Evolutionary conservation across 2,888 invertebrate species (phyloP).

Genomic region (Leucophenga montana): DNA sequence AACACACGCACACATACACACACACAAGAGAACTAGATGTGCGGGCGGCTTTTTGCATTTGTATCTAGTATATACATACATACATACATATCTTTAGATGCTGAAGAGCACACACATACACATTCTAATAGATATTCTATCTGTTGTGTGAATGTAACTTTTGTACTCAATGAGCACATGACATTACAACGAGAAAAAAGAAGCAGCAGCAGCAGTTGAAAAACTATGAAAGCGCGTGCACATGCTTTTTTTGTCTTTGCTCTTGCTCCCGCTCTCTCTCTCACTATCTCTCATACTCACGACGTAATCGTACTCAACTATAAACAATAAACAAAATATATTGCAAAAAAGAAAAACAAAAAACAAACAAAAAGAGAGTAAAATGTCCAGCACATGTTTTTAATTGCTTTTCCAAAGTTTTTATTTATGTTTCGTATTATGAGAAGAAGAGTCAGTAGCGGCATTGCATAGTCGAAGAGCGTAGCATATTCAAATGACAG

Average conservation of each 20-base stretch:
- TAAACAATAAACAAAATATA: conserved; percentile 4
- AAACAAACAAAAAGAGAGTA: no score
- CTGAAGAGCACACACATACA: not conserved
- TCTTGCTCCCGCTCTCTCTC: no score
- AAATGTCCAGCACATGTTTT: conserved; percentile 53
- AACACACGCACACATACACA: not conserved
- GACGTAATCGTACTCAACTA: not conserved
- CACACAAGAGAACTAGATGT: not conserved
- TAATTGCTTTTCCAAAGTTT: conserved; percentile 54
- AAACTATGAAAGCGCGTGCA: conserved; percentile 41
- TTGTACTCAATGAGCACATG: conserved; percentile 3
- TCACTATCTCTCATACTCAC: not conserved
- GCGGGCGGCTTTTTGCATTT: no score
- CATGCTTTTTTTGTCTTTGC: conserved; percentile 2
- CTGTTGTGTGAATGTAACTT: not conserved
- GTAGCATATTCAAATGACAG: not conserved
- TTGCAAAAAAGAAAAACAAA: not conserved
- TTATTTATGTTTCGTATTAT: not conserved
- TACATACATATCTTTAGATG: not conserved
- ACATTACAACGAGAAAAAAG: conserved; percentile 24
- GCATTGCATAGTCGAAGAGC: not conserved
- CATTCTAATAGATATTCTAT: no score
- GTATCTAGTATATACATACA: not conserved
- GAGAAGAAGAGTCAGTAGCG: no score
- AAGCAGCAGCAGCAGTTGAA: conserved; percentile 21